Evolutionary conservation across 2,888 invertebrate genomes (phyloP).

Genomic region (Melanargia galathea): DNA sequence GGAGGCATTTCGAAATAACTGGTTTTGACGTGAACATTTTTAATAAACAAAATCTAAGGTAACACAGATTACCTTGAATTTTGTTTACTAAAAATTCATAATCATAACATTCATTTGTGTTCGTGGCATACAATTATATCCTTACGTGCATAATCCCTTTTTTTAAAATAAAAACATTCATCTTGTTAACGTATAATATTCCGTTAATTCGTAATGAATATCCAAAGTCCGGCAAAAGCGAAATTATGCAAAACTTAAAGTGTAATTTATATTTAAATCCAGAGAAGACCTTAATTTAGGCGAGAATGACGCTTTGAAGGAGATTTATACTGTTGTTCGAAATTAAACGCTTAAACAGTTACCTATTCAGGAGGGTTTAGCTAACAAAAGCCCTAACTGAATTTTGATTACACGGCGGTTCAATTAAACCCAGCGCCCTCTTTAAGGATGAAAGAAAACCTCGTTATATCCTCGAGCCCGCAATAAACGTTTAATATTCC

Average conservation of each 20-base stretch:
- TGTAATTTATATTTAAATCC: slow-evolving; percentile 35
- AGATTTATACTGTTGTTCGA: slow-evolving; percentile 40
- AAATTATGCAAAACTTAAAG: slow-evolving; percentile 29
- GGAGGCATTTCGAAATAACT: slow-evolving; percentile 26
- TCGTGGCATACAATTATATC: no score
- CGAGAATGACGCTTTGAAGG: slow-evolving; percentile 36
- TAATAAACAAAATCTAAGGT: slow-evolving; percentile 4
- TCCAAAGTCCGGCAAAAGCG: slow-evolving; percentile 14
- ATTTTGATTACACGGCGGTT: slow-evolving; percentile 45
- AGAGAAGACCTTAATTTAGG: slow-evolving; percentile 36
- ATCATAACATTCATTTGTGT: no score
- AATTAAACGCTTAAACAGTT: slow-evolving; percentile 41
- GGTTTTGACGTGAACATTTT: slow-evolving; percentile 26
- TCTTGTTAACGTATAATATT: not conserved
- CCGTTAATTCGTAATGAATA: slow-evolving; percentile 13
- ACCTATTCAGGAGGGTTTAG: slow-evolving; percentile 42
- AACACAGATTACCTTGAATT: not conserved
- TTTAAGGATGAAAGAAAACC: slow-evolving; percentile 44
- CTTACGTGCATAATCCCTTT: no score
- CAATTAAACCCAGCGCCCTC: slow-evolving; percentile 42
- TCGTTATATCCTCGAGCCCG: slow-evolving; percentile 43
- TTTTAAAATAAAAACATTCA: not conserved
- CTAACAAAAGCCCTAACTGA: slow-evolving; percentile 42
- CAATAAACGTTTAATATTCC: slow-evolving; percentile 56
- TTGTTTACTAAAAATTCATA: no score